phyloP scores from a whole-genome alignment of 2,113 vertebrate species.

The Geococcyx californianus region DNA sequence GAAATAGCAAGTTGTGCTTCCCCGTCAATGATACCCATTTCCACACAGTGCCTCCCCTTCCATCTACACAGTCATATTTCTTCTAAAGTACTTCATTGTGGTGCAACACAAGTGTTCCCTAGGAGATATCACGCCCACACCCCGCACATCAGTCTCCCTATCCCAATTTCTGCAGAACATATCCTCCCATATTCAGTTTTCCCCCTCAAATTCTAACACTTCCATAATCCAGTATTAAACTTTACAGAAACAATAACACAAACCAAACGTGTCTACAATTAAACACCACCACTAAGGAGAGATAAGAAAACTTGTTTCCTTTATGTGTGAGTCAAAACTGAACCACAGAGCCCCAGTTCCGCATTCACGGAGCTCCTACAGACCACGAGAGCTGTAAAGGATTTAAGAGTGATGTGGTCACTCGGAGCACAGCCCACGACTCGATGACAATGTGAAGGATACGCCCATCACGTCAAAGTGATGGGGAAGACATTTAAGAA shows the following conservation, averaged over 20 bases:
- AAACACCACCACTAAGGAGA: not conserved
- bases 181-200: not conserved
- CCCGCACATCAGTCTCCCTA: not conserved
- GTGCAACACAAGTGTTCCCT: not conserved
- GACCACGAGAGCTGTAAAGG: not conserved
- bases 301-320: not conserved
- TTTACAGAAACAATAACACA: not conserved
- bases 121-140: not conserved
- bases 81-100: not conserved
- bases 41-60: not conserved
- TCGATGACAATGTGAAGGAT: not conserved
- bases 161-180: not conserved
- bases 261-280: not conserved
- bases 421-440: not conserved
- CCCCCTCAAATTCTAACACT: not conserved
- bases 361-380: not conserved
- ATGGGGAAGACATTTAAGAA: not conserved
- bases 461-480: not conserved
- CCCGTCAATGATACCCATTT: not conserved
- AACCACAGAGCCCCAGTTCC: not conserved
- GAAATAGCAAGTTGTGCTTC: not conserved
- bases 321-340: accelerated
- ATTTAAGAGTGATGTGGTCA: not conserved
- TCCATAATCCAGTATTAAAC: not conserved
- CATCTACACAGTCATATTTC: not conserved